Evolutionary conservation across 2,888 invertebrate species (phyloP), one percentile per base, ranked within the genome.

Genomic region (Sceliomorpha sp.): DNA sequence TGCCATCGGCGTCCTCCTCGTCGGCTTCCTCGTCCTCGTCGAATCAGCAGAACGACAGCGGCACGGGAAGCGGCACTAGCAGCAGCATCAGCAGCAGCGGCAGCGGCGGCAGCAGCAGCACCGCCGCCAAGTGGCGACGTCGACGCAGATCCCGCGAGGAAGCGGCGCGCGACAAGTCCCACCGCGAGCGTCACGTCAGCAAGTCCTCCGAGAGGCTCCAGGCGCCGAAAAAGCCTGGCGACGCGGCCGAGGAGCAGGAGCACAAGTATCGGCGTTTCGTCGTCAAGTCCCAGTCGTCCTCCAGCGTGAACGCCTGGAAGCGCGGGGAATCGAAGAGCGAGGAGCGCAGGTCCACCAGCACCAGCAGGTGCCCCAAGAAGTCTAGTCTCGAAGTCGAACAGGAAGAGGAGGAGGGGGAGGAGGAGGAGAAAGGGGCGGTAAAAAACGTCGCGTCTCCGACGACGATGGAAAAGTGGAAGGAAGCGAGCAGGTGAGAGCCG

Each of bases 281-380:
- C 29, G 79, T 80, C 58, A 84, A 83, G 68, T 83, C 84, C 10
- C 78, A 77, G 40, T 83, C 84, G 14, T 73, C 81, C 13, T 82
- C 83, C 26, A 85, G 82, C 50, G 82, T 84, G 12, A 79, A 82
- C 59, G 75, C 77, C 20, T 84, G 85, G 82, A 79, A 79, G 20
- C 75, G 76, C 15, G 76, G 79, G 27, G 73, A 78, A 1, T 53
- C 72, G 6, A 73, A 72, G 14, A 70, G 72, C 40, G 77, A 63
- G 7, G 74, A 77, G 7, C 53, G 74, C 14, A 62, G 78, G 5
- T 69, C 68, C 8, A 74, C 73, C 1, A 76, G 78, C 45, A 75
- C 73, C 50, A 51, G 64, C 62, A 62, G 73, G 53, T 74, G 76
- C 53, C 60, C 70, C 36, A 79, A 75, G 62, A 77, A 76, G 66